Conservation (phyloP, 2,888 invertebrate species). For the Drosophila limbata region DNA sequence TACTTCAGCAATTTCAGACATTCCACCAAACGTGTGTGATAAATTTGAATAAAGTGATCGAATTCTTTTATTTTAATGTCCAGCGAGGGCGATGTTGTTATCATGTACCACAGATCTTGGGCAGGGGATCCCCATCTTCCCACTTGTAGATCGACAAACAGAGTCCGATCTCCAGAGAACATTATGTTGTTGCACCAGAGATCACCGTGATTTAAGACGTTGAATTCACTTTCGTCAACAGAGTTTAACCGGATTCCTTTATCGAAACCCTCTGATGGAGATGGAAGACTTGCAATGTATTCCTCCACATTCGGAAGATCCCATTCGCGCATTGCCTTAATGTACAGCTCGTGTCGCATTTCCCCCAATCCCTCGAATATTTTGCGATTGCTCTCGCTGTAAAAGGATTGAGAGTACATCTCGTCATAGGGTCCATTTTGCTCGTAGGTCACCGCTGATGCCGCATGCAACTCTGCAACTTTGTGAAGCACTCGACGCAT, state of each 20-base stretch:
- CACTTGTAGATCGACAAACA: slow-evolving; percentile 79
- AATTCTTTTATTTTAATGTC: slow-evolving; percentile 78
- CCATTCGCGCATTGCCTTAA: slow-evolving; percentile 66
- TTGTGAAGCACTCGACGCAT: slow-evolving; percentile 71
- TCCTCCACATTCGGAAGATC: slow-evolving; percentile 60
- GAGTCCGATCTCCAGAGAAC: slow-evolving; percentile 69
- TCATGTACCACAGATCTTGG: slow-evolving; percentile 80
- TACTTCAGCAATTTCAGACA: slow-evolving; percentile 75
- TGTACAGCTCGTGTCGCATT: slow-evolving; percentile 21
- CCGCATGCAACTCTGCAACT: slow-evolving; percentile 83
- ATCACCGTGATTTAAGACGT: slow-evolving; percentile 82
- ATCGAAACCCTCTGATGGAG: slow-evolving; percentile 45
- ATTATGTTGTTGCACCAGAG: slow-evolving; percentile 82
- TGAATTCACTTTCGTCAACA: slow-evolving; percentile 69
- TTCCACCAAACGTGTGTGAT: slow-evolving; percentile 75
- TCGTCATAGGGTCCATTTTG: slow-evolving; percentile 64
- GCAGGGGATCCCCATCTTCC: slow-evolving; percentile 81
- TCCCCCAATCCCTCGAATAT: slow-evolving; percentile 39
- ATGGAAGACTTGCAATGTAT: slow-evolving; percentile 47
- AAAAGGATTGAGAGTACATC: slow-evolving; percentile 39
- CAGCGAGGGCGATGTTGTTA: slow-evolving; percentile 67
- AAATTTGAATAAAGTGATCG: slow-evolving; percentile 79
- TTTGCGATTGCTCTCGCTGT: slow-evolving; percentile 47
- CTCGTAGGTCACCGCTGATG: slow-evolving; percentile 71
- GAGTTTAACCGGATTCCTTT: slow-evolving; percentile 38